Conservation (phyloP, 2,797 vertebrate genomes). For the Protosalanx chinensis region DNA sequence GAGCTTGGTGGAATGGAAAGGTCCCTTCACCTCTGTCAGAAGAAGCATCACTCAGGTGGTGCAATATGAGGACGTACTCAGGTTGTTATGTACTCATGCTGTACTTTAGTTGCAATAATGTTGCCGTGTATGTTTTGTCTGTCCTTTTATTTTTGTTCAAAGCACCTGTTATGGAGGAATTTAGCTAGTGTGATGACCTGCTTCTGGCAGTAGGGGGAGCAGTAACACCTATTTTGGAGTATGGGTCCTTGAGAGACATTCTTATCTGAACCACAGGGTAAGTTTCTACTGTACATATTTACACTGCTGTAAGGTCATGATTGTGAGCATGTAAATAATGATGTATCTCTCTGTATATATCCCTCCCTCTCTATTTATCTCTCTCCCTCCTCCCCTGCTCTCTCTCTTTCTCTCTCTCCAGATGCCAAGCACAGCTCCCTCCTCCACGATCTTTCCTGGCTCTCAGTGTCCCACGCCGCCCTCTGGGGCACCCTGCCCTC, state of each 20-base stretch:
- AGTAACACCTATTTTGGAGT: conserved; percentile 15
- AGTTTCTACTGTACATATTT: background rate
- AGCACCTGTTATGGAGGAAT: background rate
- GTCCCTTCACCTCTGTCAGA: too few species aligned
- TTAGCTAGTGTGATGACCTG: background rate
- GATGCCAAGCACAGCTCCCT: conserved; percentile 33
- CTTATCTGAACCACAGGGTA: conserved; percentile 41
- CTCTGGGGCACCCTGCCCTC: conserved; percentile 13
- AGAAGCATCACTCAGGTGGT: too few species aligned
- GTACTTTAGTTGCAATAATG: too few species aligned
- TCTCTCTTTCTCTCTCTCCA: conserved; percentile 12
- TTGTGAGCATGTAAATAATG: background rate
- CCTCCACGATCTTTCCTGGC: conserved; percentile 1
- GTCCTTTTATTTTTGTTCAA: background rate
- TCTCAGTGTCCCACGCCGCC: conserved; percentile 4
- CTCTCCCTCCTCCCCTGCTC: background rate
- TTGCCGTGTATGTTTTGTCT: too few species aligned
- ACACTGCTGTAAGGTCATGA: background rate
- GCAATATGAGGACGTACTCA: too few species aligned
- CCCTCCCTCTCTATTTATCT: too few species aligned
- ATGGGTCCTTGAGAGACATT: conserved; percentile 43
- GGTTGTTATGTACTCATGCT: too few species aligned
- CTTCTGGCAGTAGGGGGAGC: conserved; percentile 26
- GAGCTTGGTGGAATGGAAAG: too few species aligned
- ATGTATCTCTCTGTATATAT: background rate